Conservation (phyloP, 2,888 invertebrate genomes). For the Caenorhabditis imperialis region DNA sequence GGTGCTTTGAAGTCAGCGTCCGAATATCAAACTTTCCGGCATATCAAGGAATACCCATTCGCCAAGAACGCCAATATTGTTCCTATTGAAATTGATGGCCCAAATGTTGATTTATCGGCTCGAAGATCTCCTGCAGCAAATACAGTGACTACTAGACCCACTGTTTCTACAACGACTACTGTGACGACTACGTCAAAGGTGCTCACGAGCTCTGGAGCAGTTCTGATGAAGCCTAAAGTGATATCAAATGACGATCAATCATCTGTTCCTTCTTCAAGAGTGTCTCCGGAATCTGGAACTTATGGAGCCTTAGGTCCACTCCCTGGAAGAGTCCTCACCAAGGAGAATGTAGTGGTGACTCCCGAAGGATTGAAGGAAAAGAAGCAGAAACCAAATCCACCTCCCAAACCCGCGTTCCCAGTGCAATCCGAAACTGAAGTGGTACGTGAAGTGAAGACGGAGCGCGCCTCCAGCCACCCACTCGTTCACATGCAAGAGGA, state of each 20-base stretch:
- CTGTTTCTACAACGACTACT: conserved; percentile 31
- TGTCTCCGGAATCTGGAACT: conserved; percentile 61
- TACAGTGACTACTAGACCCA: conserved; percentile 12
- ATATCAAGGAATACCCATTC: conserved; percentile 63
- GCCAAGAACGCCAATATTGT: conserved; percentile 57
- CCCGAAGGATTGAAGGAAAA: conserved; percentile 68
- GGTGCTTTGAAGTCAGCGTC: conserved; percentile 49
- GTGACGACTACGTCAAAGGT: conserved; percentile 52
- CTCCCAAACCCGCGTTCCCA: conserved; percentile 69
- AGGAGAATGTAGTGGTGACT: conserved; percentile 73
- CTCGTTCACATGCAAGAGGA: conserved; percentile 61
- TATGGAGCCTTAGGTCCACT: conserved; percentile 71
- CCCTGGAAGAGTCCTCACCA: conserved; percentile 73
- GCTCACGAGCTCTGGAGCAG: conserved; percentile 63
- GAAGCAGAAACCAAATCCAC: conserved; percentile 68
- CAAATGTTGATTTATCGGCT: conserved; percentile 62
- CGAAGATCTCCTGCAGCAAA: conserved; percentile 28
- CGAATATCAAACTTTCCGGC: conserved; percentile 55
- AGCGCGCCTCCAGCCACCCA: conserved; percentile 50
- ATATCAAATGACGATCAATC: conserved; percentile 55
- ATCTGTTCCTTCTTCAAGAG: conserved; percentile 34
- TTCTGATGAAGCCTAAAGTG: conserved; percentile 64
- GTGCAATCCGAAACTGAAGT: conserved; percentile 35
- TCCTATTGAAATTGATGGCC: conserved; percentile 75
- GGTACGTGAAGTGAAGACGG: conserved; percentile 38